These are phyloP conservation scores for Peromyscus melanophrys DNA, from an alignment of 2,797 vertebrate species.

Conservation along the genomic window DNA sequence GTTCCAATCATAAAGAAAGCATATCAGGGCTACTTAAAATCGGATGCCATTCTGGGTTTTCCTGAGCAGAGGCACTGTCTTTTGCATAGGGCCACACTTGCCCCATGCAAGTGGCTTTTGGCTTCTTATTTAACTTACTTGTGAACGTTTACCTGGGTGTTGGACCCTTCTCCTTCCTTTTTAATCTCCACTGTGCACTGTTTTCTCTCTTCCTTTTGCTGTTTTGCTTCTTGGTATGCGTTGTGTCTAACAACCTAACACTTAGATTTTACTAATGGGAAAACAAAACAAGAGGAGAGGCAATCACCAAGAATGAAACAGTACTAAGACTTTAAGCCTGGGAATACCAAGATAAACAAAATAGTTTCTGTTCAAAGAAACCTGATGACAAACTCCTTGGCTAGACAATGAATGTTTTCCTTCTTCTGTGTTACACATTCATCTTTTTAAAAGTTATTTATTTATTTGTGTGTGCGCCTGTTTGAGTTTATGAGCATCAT, in stretches of 20 bases:
- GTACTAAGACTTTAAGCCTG: constrained; percentile 16
- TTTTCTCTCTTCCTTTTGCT: background rate
- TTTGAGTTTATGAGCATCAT: background rate
- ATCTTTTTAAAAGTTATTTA: background rate
- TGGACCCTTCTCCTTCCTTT: background rate
- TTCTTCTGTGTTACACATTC: background rate
- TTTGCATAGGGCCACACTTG: background rate
- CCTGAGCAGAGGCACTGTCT: background rate
- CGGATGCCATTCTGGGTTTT: background rate
- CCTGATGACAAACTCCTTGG: background rate
- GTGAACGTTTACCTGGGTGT: background rate
- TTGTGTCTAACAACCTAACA: background rate
- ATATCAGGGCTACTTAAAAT: background rate
- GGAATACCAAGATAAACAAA: constrained; percentile 26
- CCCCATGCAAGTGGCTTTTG: background rate
- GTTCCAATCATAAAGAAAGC: background rate
- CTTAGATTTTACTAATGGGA: background rate
- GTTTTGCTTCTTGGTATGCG: background rate
- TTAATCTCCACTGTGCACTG: background rate
- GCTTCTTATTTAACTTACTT: background rate
- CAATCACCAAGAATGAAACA: background rate
- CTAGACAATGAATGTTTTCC: background rate
- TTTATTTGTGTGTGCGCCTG: background rate
- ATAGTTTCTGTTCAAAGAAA: background rate
- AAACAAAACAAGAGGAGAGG: background rate